A percentile compares a stretch with the other conserved stretches of the same genome.
phyloP scores from a whole-genome alignment of 2,888 invertebrate genomes.

The Leptinotarsa rubiginosa region DNA sequence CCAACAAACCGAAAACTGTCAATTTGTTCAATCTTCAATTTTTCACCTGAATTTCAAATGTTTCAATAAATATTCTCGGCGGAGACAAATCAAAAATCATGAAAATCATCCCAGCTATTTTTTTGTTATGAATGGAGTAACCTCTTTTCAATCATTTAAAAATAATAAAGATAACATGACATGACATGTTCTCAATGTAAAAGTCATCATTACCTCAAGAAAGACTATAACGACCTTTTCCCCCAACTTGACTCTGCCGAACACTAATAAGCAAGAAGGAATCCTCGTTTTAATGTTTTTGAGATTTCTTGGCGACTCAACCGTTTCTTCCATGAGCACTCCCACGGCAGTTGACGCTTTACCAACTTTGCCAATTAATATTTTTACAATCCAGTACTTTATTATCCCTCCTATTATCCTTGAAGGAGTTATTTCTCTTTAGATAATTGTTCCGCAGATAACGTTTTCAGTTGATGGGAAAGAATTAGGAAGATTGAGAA shows the following conservation, averaged over 20 bases:
- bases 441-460: conserved; percentile 59
- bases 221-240: no score
- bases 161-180: no score
- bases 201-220: no score
- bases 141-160: no score
- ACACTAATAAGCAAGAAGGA: not conserved
- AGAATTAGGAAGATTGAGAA: conserved; percentile 46
- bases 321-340: conserved; percentile 50
- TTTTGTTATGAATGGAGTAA: no score
- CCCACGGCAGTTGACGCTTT: conserved; percentile 58
- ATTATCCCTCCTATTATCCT: conserved; percentile 63
- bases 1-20: no score
- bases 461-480: conserved; percentile 47
- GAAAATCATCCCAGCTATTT: no score
- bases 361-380: conserved; percentile 65
- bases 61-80: no score
- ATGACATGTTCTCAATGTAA: no score
- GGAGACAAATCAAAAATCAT: no score
- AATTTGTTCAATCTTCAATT: no score
- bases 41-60: no score
- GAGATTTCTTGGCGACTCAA: conserved; percentile 34
- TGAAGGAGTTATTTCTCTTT: conserved; percentile 59
- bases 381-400: conserved; percentile 64
- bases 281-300: conserved; percentile 16
- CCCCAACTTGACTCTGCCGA: not conserved